These are phyloP conservation scores for Lomographa bimaculata DNA, from an alignment of 2,888 invertebrate genomes.

Conservation along the genomic window DNA sequence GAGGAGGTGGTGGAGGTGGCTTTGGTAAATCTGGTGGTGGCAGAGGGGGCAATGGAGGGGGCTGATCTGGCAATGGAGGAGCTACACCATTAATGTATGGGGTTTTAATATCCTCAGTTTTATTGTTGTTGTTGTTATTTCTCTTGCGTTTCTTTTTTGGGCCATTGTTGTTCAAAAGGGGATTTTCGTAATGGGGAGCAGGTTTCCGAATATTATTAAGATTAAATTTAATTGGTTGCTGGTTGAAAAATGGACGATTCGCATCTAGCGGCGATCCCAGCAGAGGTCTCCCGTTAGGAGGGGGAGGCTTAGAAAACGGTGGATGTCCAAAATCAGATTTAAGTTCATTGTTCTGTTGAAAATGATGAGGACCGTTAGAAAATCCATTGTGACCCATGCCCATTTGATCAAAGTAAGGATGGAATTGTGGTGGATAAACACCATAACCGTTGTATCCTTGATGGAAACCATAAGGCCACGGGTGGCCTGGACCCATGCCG, in stretches of 20 bases:
- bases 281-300: conserved; percentile 52
- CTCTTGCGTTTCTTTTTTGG: conserved; percentile 91
- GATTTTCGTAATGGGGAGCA: conserved; percentile 70
- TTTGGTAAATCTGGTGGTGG: conserved; percentile 74
- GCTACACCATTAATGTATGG: conserved; percentile 43
- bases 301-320: conserved; percentile 64
- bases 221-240: conserved; percentile 76
- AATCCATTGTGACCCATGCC: conserved; percentile 62
- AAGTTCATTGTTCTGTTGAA: conserved; percentile 58
- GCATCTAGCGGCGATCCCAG: conserved; percentile 73
- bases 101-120: conserved; percentile 64
- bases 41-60: conserved; percentile 79
- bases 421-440: conserved; percentile 77
- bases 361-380: conserved; percentile 56
- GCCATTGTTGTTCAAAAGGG: conserved; percentile 70
- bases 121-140: conserved; percentile 84
- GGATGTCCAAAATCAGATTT: conserved; percentile 54
- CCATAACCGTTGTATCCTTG: conserved; percentile 69
- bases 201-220: conserved; percentile 68
- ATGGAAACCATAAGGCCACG: conserved; percentile 75
- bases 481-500: conserved; percentile 67
- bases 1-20: conserved; percentile 55
- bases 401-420: conserved; percentile 76
- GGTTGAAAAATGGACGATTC: conserved; percentile 70
- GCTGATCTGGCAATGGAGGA: conserved; percentile 84